Base-by-base conservation (phyloP, 92 coral and sea anemone genomes). In the Umimayanthus chanpuru region DNA sequence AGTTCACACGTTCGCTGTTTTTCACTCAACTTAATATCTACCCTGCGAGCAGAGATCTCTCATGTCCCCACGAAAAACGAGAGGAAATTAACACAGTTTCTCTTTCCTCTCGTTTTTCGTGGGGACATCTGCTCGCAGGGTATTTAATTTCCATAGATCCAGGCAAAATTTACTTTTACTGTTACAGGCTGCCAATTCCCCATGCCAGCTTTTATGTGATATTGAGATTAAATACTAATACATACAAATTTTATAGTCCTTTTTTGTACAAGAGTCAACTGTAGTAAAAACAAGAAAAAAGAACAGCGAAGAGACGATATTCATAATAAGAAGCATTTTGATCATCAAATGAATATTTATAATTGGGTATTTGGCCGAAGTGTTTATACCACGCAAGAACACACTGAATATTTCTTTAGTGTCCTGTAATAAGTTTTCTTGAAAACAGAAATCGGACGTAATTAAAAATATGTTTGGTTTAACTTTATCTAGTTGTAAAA, bases 321-420 rank as follows among this genome's bases (percentile, higher is more conserved):
- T 26, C 71, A 55, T 53, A 30, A 49, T 49, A 39, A 78, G 28
- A 32, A 9, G 18, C 47, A 43, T 29, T 44, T 41, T 76, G 56
- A 58, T 23, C 29, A 26, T 29, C 4, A 80, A 28, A 28, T 58
- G 71, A 80, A 53, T 56, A 80, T 80, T 80, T 53, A 80, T 55
- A 15, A 55, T 39, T 53, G 10, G 28, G 14, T 38, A 18, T 80
- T 80, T 20, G 71, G 43, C 32, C 36, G 11, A 47, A 30, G 23
- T 18, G 38, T 79, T 30, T 28, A 23, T 49, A 28, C 55, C 66
- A 21, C 40, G 39, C 67, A 26, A 50, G 55, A 47, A 28, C 29
- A 80, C 56, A 55, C 72, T 32, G 47, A 21, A 53, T 79, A 30
- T 30, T 26, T 47, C 67, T 80, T 58, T 20, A 53, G 56, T 56